phyloP scores from a whole-genome alignment of 2,113 vertebrate genomes.

The Ptychochromis oligacanthus region DNA sequence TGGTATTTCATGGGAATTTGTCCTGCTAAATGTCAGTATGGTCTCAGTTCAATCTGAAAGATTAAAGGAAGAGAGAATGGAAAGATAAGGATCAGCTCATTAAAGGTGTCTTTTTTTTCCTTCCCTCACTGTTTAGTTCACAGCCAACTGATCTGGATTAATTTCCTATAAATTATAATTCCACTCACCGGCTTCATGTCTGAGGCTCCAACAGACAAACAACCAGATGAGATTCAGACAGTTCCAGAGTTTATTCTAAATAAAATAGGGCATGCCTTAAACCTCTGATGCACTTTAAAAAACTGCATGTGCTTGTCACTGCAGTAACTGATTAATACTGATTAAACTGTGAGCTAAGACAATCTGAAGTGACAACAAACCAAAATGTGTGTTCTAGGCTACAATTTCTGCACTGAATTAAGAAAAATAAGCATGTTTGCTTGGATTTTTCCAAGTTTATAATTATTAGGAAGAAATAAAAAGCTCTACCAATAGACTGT shows the following conservation, averaged over 20 bases:
- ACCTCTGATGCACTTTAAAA: not conserved
- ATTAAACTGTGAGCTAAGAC: not conserved
- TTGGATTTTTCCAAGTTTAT: too few species aligned
- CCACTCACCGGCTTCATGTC: not conserved
- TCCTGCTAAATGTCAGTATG: slow-evolving; percentile 36
- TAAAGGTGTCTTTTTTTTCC: not conserved
- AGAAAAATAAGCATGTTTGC: too few species aligned
- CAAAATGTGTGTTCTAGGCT: too few species aligned
- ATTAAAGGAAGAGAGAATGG: not conserved
- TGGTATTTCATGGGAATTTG: slow-evolving; percentile 23
- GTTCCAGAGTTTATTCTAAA: not conserved
- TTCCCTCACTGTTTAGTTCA: too few species aligned
- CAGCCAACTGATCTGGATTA: too few species aligned
- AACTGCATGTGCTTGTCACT: not conserved
- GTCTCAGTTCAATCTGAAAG: slow-evolving; percentile 7
- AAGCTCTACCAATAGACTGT: not conserved
- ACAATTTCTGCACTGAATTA: not conserved
- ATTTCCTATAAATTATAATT: not conserved
- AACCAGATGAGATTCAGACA: not conserved
- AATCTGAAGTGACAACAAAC: not conserved
- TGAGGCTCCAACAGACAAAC: not conserved
- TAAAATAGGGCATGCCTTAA: not conserved
- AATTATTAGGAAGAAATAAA: too few species aligned
- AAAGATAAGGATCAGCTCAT: too few species aligned
- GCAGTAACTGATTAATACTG: not conserved